A percentile compares a stretch with the other conserved stretches of the same genome.
Conservation (phyloP, 1,140 invertebrate species). For the Hesperophylax magnus region DNA sequence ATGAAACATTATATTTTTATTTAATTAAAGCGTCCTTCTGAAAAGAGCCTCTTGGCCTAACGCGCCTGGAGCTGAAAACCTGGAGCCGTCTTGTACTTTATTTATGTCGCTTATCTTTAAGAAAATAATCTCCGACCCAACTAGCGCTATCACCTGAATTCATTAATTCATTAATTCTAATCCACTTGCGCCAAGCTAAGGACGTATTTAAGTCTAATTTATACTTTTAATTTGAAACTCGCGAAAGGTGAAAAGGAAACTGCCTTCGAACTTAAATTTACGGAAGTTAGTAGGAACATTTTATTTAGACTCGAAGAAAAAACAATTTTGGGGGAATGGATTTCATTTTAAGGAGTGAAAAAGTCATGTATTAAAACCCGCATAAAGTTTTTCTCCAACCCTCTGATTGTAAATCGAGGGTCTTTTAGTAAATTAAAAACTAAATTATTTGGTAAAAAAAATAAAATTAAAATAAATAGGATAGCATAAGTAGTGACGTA, state of each 20-base stretch:
- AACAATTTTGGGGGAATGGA: background rate
- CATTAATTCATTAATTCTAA: constrained; percentile 41
- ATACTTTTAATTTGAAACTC: constrained; percentile 40
- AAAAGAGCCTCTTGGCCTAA: background rate
- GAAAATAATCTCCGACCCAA: constrained; percentile 37
- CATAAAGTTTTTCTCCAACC: too few species aligned
- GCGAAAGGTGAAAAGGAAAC: constrained; percentile 7
- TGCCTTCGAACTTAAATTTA: constrained; percentile 20
- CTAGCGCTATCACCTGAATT: constrained; percentile 33
- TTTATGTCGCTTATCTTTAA: constrained; percentile 43
- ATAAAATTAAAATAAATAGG: too few species aligned
- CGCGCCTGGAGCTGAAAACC: background rate
- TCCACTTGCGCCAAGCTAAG: constrained; percentile 25
- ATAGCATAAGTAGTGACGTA: too few species aligned
- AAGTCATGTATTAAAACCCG: too few species aligned
- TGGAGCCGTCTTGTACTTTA: constrained; percentile 15
- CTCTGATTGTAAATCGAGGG: too few species aligned
- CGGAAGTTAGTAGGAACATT: constrained; percentile 5
- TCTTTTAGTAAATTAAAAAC: too few species aligned
- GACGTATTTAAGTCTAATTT: constrained; percentile 37
- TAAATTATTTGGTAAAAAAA: too few species aligned
- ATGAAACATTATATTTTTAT: background rate
- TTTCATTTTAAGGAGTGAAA: too few species aligned
- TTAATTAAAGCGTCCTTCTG: background rate
- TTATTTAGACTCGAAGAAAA: background rate